Conservation (phyloP, 1,140 invertebrate species). For the Diabrotica undecimpunctata region DNA sequence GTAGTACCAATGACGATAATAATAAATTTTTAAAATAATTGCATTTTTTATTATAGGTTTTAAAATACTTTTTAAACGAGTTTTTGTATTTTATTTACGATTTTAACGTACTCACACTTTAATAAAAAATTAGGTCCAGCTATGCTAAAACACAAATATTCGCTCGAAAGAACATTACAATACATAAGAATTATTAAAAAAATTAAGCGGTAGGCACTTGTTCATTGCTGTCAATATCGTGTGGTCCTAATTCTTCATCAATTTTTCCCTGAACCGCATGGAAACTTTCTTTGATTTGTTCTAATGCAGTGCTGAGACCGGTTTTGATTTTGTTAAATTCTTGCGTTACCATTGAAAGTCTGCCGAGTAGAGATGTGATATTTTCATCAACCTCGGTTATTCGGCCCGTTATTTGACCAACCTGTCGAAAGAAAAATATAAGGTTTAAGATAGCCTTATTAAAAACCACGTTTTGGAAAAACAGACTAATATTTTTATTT, state of each 20-base stretch:
- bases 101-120: too few species aligned
- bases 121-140: not conserved
- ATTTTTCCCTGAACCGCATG: slow-evolving; percentile 62
- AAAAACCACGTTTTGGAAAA: not conserved
- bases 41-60: too few species aligned
- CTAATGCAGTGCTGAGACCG: slow-evolving; percentile 66
- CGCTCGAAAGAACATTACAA: not conserved
- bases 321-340: slow-evolving; percentile 83
- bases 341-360: slow-evolving; percentile 74
- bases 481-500: too few species aligned
- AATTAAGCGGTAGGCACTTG: slow-evolving; percentile 8
- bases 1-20: too few species aligned
- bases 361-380: slow-evolving; percentile 78
- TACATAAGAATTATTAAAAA: not conserved
- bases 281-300: slow-evolving; percentile 67
- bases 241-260: slow-evolving; percentile 40
- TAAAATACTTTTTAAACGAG: too few species aligned
- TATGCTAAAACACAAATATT: not conserved
- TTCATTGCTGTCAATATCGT: slow-evolving; percentile 38
- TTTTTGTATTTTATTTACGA: too few species aligned
- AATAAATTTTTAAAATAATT: too few species aligned
- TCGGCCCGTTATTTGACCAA: slow-evolving; percentile 70
- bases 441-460: not conserved
- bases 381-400: slow-evolving; percentile 81
- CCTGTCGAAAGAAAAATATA: slow-evolving; percentile 48